phyloP scores from a whole-genome alignment of 2,797 vertebrate genomes.

The Fistularia commersonii region DNA sequence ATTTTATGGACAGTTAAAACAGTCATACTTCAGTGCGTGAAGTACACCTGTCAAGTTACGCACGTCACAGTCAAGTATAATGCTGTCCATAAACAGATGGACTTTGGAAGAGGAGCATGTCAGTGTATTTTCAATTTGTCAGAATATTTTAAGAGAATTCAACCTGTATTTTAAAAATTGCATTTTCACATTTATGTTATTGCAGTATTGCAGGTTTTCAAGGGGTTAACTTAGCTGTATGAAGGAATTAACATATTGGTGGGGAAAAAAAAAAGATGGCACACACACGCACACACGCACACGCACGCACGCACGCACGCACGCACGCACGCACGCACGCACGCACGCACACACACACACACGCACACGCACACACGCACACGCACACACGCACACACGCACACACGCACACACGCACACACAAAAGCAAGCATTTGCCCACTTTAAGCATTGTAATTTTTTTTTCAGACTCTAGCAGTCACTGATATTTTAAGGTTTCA shows the following conservation, averaged over 20 bases:
- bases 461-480: constrained; percentile 46
- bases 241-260: too few relatives aligned
- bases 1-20: constrained; percentile 1
- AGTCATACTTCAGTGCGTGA: background rate
- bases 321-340: too few relatives aligned
- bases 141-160: constrained; percentile 17
- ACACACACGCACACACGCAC: too few relatives aligned
- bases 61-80: constrained; percentile 48
- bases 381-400: too few relatives aligned
- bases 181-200: constrained; percentile 15
- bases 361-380: too few relatives aligned
- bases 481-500: constrained; percentile 62
- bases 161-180: constrained; percentile 29
- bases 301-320: too few relatives aligned
- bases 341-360: too few relatives aligned
- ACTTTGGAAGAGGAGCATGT: constrained; percentile 41
- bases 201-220: constrained; percentile 35
- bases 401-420: too few relatives aligned
- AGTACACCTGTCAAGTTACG: constrained; percentile 1
- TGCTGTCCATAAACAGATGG: constrained; percentile 18
- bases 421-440: too few relatives aligned
- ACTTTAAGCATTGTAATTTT: constrained; percentile 27
- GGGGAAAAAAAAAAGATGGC: too few relatives aligned
- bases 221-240: constrained; percentile 12
- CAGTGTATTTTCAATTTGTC: constrained; percentile 15